Percentiles rank a stretch among this genome's conserved stretches.
phyloP scores from a whole-genome alignment of 1,140 invertebrate species.

The Drosophila funebris region DNA sequence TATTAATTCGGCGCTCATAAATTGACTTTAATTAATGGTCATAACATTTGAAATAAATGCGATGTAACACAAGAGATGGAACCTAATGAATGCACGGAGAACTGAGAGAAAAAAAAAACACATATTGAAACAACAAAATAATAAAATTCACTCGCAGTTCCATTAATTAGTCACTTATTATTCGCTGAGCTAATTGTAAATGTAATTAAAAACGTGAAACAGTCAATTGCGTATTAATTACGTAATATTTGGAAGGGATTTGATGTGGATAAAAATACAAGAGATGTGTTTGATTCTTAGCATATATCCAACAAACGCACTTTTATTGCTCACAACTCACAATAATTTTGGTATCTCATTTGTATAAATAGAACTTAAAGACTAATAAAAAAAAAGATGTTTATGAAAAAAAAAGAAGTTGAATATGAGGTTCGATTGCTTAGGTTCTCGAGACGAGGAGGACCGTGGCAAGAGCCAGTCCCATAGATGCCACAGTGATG shows the following conservation, averaged over 20 bases:
- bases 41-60: neutral
- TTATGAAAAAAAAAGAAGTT: constrained; percentile 10
- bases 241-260: neutral
- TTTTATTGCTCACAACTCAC: constrained; percentile 52
- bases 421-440: constrained; percentile 5
- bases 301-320: constrained; percentile 22
- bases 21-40: constrained; percentile 5
- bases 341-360: constrained; percentile 42
- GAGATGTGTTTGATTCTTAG: neutral
- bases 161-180: neutral
- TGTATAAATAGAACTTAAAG: constrained; percentile 67
- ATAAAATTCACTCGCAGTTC: neutral
- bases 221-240: neutral
- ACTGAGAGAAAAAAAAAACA: too few relatives aligned
- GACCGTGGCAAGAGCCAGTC: constrained; percentile 13
- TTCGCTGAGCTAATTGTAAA: neutral
- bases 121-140: neutral
- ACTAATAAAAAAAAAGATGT: constrained; percentile 47
- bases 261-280: neutral
- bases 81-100: neutral
- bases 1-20: neutral
- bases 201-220: neutral
- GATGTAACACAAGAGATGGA: neutral
- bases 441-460: constrained; percentile 34
- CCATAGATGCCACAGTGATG: neutral